Percentiles rank a stretch among this genome's conserved stretches.
These are phyloP conservation scores for Metellina segmentata DNA, from an alignment of 2,888 invertebrate species.

Conservation along the genomic window DNA sequence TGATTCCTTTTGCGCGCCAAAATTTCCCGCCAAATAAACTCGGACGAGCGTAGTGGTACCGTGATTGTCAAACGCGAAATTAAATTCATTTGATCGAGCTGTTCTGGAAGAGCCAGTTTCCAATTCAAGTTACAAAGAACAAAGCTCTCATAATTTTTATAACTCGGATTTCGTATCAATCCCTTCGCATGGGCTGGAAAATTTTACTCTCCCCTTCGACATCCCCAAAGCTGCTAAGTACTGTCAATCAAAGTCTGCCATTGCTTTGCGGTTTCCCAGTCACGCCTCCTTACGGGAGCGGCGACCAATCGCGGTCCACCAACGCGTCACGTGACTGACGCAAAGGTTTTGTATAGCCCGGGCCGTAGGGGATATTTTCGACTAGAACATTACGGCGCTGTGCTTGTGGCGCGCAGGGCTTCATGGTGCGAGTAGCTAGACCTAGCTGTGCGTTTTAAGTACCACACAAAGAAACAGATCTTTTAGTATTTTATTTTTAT, in stretches of 20 bases:
- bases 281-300: slow-evolving; percentile 18
- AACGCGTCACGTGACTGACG: slow-evolving; percentile 69
- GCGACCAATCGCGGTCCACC: not conserved
- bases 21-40: slow-evolving; percentile 47
- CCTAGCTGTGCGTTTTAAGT: slow-evolving; percentile 55
- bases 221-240: slow-evolving; percentile 48
- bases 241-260: slow-evolving; percentile 70
- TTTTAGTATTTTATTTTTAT: slow-evolving; percentile 69
- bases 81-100: not conserved
- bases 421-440: slow-evolving; percentile 74
- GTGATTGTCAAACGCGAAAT: not conserved
- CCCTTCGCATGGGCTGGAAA: not conserved
- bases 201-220: slow-evolving; percentile 34
- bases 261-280: slow-evolving; percentile 59
- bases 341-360: slow-evolving; percentile 68
- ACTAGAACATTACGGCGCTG: slow-evolving; percentile 69
- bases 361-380: slow-evolving; percentile 70
- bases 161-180: slow-evolving; percentile 22
- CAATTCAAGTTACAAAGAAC: not conserved
- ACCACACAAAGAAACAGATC: slow-evolving; percentile 50
- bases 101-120: slow-evolving; percentile 2
- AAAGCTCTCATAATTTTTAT: slow-evolving; percentile 14
- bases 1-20: slow-evolving; percentile 29
- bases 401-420: slow-evolving; percentile 59
- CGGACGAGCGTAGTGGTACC: not conserved